Conservation (phyloP, 2,113 vertebrate genomes). For the Caranx ignobilis region DNA sequence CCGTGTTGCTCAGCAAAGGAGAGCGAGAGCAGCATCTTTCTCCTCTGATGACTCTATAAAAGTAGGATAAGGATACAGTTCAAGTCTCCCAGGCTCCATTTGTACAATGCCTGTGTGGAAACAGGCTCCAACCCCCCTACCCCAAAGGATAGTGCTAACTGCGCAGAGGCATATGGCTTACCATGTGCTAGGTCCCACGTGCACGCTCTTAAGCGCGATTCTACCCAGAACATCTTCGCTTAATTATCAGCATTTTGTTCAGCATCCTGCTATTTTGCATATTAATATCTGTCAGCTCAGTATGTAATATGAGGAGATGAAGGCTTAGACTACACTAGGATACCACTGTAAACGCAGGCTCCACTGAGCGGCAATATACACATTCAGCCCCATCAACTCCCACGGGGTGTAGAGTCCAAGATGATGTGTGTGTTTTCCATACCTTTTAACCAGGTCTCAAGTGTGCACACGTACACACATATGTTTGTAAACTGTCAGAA, state of each 20-base stretch:
- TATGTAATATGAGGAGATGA: constrained; percentile 70
- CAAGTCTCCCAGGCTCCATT: constrained; percentile 68
- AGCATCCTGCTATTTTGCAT: constrained; percentile 85
- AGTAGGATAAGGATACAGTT: constrained; percentile 68
- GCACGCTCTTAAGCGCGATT: constrained; percentile 85
- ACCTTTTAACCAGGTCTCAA: constrained; percentile 60
- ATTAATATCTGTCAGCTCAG: constrained; percentile 85
- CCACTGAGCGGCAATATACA: constrained; percentile 41
- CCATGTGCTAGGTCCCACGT: constrained; percentile 87
- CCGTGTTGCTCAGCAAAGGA: constrained; percentile 7
- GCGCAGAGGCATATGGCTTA: constrained; percentile 86
- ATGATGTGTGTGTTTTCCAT: constrained; percentile 63
- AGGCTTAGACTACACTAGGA: constrained; percentile 66
- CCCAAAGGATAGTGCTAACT: constrained; percentile 80
- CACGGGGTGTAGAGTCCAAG: constrained; percentile 42
- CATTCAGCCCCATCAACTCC: constrained; percentile 39
- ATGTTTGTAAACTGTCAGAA: constrained; percentile 52
- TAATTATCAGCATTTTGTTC: constrained; percentile 90
- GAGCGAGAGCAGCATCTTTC: not conserved
- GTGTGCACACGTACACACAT: constrained; percentile 36
- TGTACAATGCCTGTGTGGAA: constrained; percentile 63
- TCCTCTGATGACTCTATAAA: constrained; percentile 67
- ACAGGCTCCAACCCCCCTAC: constrained; percentile 61
- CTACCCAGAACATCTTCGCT: constrained; percentile 86
- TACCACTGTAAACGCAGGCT: constrained; percentile 64